Evolutionary conservation across 2,888 invertebrate genomes (phyloP).

Genomic region (Aphrophora alni): DNA sequence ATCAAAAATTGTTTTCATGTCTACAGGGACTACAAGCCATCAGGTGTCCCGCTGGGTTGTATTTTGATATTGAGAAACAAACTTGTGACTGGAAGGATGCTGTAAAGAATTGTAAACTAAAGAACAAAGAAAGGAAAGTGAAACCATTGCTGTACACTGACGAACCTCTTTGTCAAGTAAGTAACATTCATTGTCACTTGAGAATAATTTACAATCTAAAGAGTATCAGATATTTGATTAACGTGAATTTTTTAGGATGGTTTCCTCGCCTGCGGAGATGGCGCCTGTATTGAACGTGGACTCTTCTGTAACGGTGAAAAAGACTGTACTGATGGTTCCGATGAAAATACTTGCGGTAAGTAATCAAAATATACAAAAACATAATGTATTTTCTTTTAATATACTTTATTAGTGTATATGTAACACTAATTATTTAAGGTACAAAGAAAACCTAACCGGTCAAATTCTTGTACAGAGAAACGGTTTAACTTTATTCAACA

Average conservation of each 20-base stretch:
- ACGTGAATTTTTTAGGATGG: conserved; percentile 75
- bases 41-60: conserved; percentile 90
- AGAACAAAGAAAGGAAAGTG: conserved; percentile 86
- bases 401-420: too few relatives aligned
- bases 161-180: conserved; percentile 77
- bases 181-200: background rate
- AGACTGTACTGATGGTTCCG: conserved; percentile 87
- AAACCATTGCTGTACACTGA: conserved; percentile 88
- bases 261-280: conserved; percentile 86
- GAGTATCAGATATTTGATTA: background rate
- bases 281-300: conserved; percentile 84
- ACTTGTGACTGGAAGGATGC: conserved; percentile 94
- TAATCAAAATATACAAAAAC: conserved; percentile 50
- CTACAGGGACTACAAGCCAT: conserved; percentile 91
- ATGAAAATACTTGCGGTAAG: conserved; percentile 91
- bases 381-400: background rate
- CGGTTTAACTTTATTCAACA: too few relatives aligned
- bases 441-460: too few relatives aligned
- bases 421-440: too few relatives aligned
- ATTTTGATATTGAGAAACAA: conserved; percentile 93
- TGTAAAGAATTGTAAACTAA: conserved; percentile 91
- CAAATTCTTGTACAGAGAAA: too few relatives aligned
- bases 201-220: background rate
- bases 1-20: too few relatives aligned
- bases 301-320: conserved; percentile 93